phyloP scores from a whole-genome alignment of 1,140 invertebrate species.

The Druon quercuslanigerum region DNA sequence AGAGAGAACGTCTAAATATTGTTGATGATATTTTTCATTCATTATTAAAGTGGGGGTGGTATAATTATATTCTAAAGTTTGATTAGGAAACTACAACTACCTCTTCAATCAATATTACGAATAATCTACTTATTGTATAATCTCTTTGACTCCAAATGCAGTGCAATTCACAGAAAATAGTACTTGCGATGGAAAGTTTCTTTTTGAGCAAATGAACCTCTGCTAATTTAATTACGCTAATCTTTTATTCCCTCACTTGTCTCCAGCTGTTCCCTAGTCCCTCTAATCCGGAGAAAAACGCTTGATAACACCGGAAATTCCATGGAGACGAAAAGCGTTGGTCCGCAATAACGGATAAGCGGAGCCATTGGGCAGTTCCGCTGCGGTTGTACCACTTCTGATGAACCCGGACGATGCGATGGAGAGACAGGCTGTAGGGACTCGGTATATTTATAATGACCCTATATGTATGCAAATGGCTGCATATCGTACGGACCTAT shows the following conservation, averaged over 20 bases:
- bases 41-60: no score
- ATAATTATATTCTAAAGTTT: no score
- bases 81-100: no score
- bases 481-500: slow-evolving; percentile 72
- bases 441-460: slow-evolving; percentile 75
- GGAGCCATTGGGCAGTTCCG: slow-evolving; percentile 67
- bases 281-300: slow-evolving; percentile 49
- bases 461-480: slow-evolving; percentile 77
- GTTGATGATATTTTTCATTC: no score
- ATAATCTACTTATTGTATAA: no score
- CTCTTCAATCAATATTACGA: no score
- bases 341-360: slow-evolving; percentile 73
- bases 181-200: background rate
- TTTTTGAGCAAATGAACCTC: background rate
- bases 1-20: no score
- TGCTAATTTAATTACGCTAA: background rate
- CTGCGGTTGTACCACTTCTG: slow-evolving; percentile 58
- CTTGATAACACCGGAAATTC: slow-evolving; percentile 50
- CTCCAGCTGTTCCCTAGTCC: slow-evolving; percentile 22
- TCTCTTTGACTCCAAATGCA: no score
- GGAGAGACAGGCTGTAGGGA: slow-evolving; percentile 61
- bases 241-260: slow-evolving; percentile 4
- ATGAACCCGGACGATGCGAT: slow-evolving; percentile 67
- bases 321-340: slow-evolving; percentile 49
- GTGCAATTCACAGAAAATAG: background rate